Evolutionary conservation across 2,797 vertebrate species (phyloP), one percentile per base, ranked within the genome.

Genomic region (Luscinia megarhynchos): DNA sequence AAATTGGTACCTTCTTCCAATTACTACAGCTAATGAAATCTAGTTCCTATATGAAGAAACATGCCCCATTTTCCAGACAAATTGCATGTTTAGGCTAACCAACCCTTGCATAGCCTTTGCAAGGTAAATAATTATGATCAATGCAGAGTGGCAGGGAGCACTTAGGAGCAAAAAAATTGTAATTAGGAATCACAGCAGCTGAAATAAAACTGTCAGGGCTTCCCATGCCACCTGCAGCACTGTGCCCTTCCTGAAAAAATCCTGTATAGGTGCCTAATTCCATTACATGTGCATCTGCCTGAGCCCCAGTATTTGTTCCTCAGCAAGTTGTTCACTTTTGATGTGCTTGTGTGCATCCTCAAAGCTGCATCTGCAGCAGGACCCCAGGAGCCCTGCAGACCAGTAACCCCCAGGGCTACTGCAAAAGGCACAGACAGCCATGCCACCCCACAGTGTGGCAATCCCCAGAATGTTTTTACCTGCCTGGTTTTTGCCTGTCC

Each of bases 361-460:
- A 6, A 67, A 61, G 66, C 45, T 78, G 24, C 36, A 55, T 14
- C n/a, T 72, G 40, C 32, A 36, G 5, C 50, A 64, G 67, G 19
- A 53, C 23, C 5, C 15, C 2, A 9, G 64, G 36, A 87, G 63
- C 46, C 26, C 63, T 2, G 0, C 0, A 0, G 13, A 38, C 10
- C 7, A 4, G 43, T 9, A 53, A 45, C 3, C 26, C 32, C 23
- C 34, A 16, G 19, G 9, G n/a, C 23, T 51, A 17, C 9, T 58
- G 63, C 17, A 72, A 61, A 82, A 36, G 26, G 8, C 29, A 10
- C 11, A n/a, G 36, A 77, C 24, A 14, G 29, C 18, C 38, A 38
- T 0, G 2, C 7, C 27, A n/a, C 9, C 27, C 24, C 2, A 1
- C 11, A 59, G 20, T 0, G 0, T 4, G 0, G 9, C 3, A 4